Percentiles rank a stretch among this genome's conserved stretches.
Conservation (phyloP, 2,113 vertebrate genomes). For the Podarcis cretensis region DNA sequence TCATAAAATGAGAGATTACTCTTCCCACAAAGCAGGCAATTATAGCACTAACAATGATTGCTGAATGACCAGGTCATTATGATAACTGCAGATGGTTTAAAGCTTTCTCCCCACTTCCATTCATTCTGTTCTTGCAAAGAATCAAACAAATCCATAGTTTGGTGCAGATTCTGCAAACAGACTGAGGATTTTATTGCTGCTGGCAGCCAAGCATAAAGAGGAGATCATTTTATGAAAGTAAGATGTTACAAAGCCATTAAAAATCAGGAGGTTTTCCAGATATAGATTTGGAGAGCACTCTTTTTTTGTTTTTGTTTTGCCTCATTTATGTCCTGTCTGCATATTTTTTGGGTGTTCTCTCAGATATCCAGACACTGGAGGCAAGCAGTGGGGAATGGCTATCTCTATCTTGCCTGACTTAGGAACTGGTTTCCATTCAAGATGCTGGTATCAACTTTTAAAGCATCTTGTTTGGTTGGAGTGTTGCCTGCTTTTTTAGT, state of each 20-base stretch:
- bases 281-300: background rate
- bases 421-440: background rate
- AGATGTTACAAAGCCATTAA: slow-evolving; percentile 2
- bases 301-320: background rate
- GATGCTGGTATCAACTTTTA: too few species aligned
- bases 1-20: slow-evolving; percentile 5
- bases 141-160: background rate
- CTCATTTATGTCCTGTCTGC: background rate
- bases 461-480: too few species aligned
- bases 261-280: background rate
- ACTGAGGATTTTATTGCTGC: slow-evolving; percentile 2
- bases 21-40: background rate
- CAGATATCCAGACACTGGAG: background rate
- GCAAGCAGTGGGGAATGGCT: background rate
- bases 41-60: slow-evolving; percentile 6
- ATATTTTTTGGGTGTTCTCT: background rate
- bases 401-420: background rate
- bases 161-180: accelerated
- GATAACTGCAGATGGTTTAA: slow-evolving; percentile 11
- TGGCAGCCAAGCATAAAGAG: background rate
- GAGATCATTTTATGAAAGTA: background rate
- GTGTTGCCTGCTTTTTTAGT: too few species aligned
- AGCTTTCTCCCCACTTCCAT: background rate
- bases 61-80: slow-evolving; percentile 5
- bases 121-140: background rate